Evolutionary conservation across 2,113 vertebrate genomes (phyloP).

Genomic region (Sphaerodactylus townsendi): DNA sequence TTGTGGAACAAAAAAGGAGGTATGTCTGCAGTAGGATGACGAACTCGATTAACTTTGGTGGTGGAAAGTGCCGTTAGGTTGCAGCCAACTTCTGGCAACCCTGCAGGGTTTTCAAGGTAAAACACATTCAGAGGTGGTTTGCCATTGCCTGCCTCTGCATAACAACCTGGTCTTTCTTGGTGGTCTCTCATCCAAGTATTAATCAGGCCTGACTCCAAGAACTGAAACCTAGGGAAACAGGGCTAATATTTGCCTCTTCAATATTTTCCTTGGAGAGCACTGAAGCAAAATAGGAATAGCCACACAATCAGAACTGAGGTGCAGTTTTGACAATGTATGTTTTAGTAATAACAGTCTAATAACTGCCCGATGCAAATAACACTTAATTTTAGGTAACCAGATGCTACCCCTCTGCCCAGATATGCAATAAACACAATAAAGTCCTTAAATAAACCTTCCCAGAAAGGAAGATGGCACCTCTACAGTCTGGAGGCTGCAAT

Average conservation of each 20-base stretch:
- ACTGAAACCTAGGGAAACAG: background rate
- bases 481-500: background rate
- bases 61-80: background rate
- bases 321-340: background rate
- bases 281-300: background rate
- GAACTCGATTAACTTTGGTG: too few species aligned
- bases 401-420: background rate
- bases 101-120: too few species aligned
- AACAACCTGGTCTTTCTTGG: too few species aligned
- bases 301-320: background rate
- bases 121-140: too few species aligned
- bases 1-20: background rate
- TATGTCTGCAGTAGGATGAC: background rate
- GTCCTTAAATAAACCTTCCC: background rate
- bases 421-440: background rate
- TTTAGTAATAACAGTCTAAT: background rate
- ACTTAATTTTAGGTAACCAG: background rate
- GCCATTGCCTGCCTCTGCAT: too few species aligned
- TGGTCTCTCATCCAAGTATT: too few species aligned
- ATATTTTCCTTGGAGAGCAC: background rate
- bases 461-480: too few species aligned
- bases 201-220: background rate
- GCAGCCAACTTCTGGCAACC: too few species aligned
- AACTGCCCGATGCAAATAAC: background rate
- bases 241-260: background rate